Evolutionary conservation across 1,140 invertebrate genomes (phyloP), one percentile per base, ranked within the genome.

Genomic region (Sinella curviseta): DNA sequence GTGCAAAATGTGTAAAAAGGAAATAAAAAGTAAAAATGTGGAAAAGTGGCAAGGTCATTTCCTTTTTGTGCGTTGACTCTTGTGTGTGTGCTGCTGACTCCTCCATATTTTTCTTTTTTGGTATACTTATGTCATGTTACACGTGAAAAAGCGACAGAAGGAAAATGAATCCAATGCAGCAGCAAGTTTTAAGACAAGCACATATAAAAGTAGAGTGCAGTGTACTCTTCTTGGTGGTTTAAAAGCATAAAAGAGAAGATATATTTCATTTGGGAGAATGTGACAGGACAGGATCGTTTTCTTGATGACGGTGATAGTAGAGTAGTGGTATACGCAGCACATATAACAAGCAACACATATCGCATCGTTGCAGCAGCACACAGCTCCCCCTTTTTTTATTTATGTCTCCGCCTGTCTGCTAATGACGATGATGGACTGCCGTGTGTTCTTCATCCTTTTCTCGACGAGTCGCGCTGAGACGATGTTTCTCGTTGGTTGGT

Each of bases 351-450:
- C n/a, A n/a, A n/a, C n/a, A 4, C 57, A 26, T 60, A 60, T 60
- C 12, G 12, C 8, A 3, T 60, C 24, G 57, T 16, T 17, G 24
- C 24, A 60, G 12, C 39, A 65, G 31, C 65, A 31, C 28, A 30
- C 28, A 30, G 26, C 65, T 33, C 65, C 65, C 65, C 65, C 31
- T 60, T 70, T 65, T 65, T 70, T 70, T 70, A 70, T 70, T 70
- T 70, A 70, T 70, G 65, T 70, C 65, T 70, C 65, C 65, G 65
- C 65, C 65, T 70, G 65, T 70, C 65, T 70, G 65, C 65, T 70
- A 70, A 70, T 31, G 65, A 70, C 26, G 28, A 70, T 70, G 65
- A 70, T 70, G 65, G 65, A 70, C 65, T 70, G 65, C 65, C 65
- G 65, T 70, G 65, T 33, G 26, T 24, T 30, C 55, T n/a, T 70